Conservation (phyloP, 2,888 invertebrate species). For the Entomobrya proxima region DNA sequence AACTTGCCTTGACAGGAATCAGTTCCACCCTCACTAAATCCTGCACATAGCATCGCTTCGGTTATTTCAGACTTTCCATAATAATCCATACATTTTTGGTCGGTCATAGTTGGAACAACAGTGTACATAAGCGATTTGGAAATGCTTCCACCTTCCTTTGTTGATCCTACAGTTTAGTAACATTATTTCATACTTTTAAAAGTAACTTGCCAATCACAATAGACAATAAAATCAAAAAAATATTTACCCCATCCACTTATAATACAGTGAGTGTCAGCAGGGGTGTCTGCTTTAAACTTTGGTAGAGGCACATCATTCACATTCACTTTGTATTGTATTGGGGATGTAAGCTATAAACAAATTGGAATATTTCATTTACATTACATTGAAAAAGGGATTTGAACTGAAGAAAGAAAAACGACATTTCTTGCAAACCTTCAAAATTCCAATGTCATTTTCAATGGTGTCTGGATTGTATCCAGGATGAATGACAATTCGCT, state of each 20-base stretch:
- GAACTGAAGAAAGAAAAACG: no score
- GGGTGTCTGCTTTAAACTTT: constrained; percentile 63
- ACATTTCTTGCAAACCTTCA: no score
- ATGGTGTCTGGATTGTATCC: constrained; percentile 71
- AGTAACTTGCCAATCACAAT: neutral
- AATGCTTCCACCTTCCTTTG: constrained; percentile 72
- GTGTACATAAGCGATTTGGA: constrained; percentile 73
- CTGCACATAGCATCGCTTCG: constrained; percentile 74
- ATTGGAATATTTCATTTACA: neutral
- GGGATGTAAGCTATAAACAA: constrained; percentile 62
- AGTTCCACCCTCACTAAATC: constrained; percentile 70
- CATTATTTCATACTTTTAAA: neutral
- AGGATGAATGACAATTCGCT: constrained; percentile 70
- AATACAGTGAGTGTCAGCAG: constrained; percentile 67
- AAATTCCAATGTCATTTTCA: constrained; percentile 72
- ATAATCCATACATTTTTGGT: constrained; percentile 69
- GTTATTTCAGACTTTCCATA: constrained; percentile 74
- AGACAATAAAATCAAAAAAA: neutral
- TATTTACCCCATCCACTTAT: constrained; percentile 72
- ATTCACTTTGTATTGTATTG: constrained; percentile 67
- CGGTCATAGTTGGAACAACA: constrained; percentile 72
- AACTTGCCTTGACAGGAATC: constrained; percentile 72
- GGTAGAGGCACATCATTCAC: constrained; percentile 71
- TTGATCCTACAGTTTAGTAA: constrained; percentile 61
- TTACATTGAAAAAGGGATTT: neutral